Base-by-base conservation (phyloP, 2,113 vertebrate genomes). In the Tamias sibiricus region DNA sequence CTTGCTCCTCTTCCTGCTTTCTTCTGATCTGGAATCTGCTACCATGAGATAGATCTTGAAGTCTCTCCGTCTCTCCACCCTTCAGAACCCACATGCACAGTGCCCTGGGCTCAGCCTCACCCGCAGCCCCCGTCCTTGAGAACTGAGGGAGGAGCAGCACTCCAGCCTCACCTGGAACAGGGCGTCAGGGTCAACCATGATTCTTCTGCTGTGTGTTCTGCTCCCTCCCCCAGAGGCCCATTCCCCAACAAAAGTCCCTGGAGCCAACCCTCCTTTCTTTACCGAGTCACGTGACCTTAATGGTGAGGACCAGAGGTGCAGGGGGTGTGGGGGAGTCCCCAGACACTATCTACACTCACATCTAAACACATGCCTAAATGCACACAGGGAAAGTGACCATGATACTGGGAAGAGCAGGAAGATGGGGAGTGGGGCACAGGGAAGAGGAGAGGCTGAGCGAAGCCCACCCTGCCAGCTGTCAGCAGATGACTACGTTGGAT, bases 201-300 rank as follows among this genome's bases (percentile, higher is more conserved):
- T 47, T n/a, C 37, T 42, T 30, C n/a, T 8, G 28, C 19, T 5
- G 14, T 16, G 0, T 4, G 1, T 19, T 28, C 37, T 19, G 19
- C 37, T 47, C 57, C 8, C 20, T 0, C 9, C 12, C 59, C 72
- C 14, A 8, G 0, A 0, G 30, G 11, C 30, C 40, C 37, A 20
- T 17, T 14, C n/a, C 28, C 28, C 7, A 0, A 13, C 22, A 54
- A 49, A 74, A 76, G 42, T 32, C 77, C 52, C 76, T 84, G n/a
- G 76, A 47, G 62, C 30, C 75, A 77, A 92, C 4, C 69, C 24
- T 52, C 68, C 54, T 82, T 92, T 75, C 75, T 90, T 20, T 28
- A 17, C 57, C 49, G 62, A 79, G 42, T 74, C 54, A 22, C 28
- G 28, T n/a, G 42, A 90, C 11, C 92, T 84, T 82, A 20, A 47